phyloP scores from a whole-genome alignment of 2,113 vertebrate species.

The Mobula hypostoma region DNA sequence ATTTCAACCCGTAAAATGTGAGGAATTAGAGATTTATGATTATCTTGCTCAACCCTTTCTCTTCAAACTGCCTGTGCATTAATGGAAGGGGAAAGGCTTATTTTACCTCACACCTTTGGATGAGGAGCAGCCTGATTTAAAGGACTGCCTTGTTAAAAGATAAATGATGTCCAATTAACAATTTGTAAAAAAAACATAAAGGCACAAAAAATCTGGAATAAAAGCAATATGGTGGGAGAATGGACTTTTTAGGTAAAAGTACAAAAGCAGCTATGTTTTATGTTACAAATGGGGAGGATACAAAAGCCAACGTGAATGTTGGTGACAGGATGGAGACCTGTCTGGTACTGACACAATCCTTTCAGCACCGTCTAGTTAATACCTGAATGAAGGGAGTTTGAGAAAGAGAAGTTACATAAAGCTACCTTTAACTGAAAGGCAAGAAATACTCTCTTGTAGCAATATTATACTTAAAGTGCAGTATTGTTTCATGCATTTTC shows the following conservation, averaged over 20 bases:
- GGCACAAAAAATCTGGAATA: no score
- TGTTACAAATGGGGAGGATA: no score
- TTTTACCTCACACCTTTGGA: not conserved
- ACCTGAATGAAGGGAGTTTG: no score
- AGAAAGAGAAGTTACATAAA: not conserved
- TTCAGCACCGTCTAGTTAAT: no score
- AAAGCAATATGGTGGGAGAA: no score
- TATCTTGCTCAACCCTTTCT: not conserved
- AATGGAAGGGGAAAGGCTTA: not conserved
- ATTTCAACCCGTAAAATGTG: not conserved
- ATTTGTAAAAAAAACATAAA: not conserved
- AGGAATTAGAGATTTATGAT: not conserved
- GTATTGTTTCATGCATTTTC: not conserved
- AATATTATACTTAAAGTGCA: not conserved
- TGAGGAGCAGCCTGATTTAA: not conserved
- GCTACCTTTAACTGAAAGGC: not conserved
- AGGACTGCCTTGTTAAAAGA: not conserved
- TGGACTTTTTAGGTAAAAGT: no score
- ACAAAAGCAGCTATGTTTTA: no score
- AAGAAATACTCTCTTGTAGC: not conserved
- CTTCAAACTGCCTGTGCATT: not conserved
- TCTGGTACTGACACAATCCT: no score
- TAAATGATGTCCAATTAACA: not conserved
- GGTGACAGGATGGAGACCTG: no score
- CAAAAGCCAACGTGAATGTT: no score